These are phyloP conservation scores for Stenotaenia linearis DNA, from an alignment of 2,888 invertebrate species.

Conservation along the genomic window DNA sequence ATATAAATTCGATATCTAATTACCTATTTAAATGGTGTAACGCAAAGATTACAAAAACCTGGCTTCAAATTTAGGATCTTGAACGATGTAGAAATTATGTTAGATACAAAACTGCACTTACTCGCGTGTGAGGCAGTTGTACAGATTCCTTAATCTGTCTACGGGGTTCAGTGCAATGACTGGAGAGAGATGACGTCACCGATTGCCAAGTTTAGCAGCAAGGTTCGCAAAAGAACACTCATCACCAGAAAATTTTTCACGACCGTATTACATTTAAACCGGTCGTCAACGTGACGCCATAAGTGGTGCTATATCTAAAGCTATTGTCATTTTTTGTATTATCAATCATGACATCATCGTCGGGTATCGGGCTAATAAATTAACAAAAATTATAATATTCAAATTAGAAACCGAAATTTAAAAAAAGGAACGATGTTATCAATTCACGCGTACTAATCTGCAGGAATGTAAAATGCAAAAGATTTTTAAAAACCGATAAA, in stretches of 20 bases:
- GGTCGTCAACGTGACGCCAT: neutral
- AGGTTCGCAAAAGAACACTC: neutral
- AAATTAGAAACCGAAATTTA: too few relatives aligned
- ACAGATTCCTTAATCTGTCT: conserved; percentile 26
- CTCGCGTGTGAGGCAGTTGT: conserved; percentile 14
- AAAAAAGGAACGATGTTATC: too few relatives aligned
- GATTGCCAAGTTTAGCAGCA: conserved; percentile 1
- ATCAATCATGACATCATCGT: neutral
- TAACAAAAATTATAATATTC: too few relatives aligned
- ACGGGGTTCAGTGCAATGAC: conserved; percentile 26
- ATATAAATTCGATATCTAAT: neutral
- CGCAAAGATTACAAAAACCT: neutral
- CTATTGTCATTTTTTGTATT: neutral
- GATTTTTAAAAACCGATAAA: too few relatives aligned
- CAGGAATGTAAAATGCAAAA: too few relatives aligned
- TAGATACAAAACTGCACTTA: conserved; percentile 16
- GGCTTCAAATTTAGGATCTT: neutral
- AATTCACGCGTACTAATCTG: too few relatives aligned
- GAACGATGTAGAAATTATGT: neutral
- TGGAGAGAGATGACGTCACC: conserved; percentile 21
- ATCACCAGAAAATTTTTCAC: neutral
- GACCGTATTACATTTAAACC: neutral
- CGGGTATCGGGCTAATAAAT: neutral
- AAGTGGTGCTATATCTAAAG: neutral
- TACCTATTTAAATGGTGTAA: neutral